Percentiles rank a stretch among this genome's conserved stretches.
Evolutionary conservation across 2,113 vertebrate species (phyloP).

Genomic region (Tympanuchus pallidicinctus): DNA sequence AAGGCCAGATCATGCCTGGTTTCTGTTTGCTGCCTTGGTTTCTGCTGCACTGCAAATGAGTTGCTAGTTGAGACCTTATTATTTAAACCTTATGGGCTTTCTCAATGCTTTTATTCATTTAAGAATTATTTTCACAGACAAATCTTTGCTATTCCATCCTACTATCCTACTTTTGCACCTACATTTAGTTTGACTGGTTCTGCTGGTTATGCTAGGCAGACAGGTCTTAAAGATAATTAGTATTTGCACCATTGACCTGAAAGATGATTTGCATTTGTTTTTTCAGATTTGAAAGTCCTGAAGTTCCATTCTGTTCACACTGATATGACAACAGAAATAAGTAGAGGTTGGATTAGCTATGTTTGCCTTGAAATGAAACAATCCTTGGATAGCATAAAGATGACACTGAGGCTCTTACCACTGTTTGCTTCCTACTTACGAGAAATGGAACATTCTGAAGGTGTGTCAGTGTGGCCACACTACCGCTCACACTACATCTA

Average conservation of each 20-base stretch:
- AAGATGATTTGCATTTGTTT: background rate
- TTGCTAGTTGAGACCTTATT: background rate
- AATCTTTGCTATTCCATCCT: constrained; percentile 10
- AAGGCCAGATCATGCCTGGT: background rate
- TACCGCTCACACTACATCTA: background rate
- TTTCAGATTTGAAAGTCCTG: background rate
- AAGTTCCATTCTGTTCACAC: background rate
- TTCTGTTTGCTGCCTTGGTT: background rate
- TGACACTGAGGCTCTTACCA: background rate
- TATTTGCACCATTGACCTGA: background rate
- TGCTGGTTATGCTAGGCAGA: constrained; percentile 42
- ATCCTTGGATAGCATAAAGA: background rate
- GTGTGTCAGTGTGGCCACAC: fast-evolving
- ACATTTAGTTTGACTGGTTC: constrained; percentile 13
- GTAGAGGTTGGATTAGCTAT: background rate
- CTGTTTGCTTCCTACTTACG: background rate
- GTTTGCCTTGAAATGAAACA: background rate
- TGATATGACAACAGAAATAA: background rate
- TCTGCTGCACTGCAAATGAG: background rate
- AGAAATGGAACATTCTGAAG: background rate
- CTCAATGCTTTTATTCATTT: background rate
- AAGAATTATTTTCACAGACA: background rate
- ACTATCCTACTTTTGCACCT: constrained; percentile 6
- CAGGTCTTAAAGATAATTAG: constrained; percentile 28
- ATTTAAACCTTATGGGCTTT: background rate